phyloP scores from a whole-genome alignment of 2,113 vertebrate species.

The Odocoileus hemionus region DNA sequence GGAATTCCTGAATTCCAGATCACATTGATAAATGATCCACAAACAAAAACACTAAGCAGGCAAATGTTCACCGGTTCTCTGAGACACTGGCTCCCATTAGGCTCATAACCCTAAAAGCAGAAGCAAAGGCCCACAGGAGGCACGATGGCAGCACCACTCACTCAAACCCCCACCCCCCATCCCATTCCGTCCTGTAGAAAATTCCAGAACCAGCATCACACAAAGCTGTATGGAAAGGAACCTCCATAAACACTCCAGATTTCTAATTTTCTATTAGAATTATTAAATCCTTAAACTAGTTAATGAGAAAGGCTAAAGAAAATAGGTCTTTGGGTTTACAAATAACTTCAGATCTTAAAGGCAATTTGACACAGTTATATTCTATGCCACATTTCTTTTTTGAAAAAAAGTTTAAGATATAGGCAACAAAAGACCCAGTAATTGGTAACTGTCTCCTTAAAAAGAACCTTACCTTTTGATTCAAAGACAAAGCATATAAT shows the following conservation, averaged over 20 bases:
- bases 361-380: neutral
- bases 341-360: neutral
- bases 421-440: neutral
- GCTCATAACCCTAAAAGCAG: neutral
- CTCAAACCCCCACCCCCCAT: neutral
- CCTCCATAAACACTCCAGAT: neutral
- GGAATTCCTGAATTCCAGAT: neutral
- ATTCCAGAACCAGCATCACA: neutral
- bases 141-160: rapidly evolving
- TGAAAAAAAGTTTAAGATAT: neutral
- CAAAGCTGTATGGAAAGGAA: neutral
- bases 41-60: neutral
- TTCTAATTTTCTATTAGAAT: neutral
- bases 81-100: neutral
- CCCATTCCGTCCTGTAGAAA: neutral
- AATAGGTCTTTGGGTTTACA: neutral
- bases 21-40: neutral
- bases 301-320: neutral
- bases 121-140: neutral
- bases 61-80: neutral
- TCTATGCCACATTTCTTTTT: neutral
- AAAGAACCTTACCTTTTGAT: neutral
- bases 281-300: neutral
- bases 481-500: neutral
- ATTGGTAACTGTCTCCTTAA: conserved; percentile 8